Base-by-base conservation (phyloP, 1,140 invertebrate species). In the Philaenus spumarius region DNA sequence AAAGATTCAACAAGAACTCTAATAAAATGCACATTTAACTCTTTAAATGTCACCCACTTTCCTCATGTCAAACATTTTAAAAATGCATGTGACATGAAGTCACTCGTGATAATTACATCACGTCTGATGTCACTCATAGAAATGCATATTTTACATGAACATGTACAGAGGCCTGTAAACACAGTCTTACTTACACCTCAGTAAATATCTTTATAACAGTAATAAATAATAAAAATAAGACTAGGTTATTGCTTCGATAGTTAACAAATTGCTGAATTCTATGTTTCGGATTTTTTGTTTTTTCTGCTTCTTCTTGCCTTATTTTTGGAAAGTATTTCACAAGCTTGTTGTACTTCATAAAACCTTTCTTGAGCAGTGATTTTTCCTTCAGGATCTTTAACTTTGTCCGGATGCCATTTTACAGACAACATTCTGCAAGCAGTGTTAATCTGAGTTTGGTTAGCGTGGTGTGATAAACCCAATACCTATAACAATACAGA, bases 341-440 rank as follows among this genome's bases (percentile, higher is more conserved):
- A 97, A 0, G 94, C 93, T 71, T 92, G 82, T 68, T 96, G 91
- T 60, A 97, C 91, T 68, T 96, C 89, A 76, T 96, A 90, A 67
- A 97, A 97, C 55, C 80, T 85, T 65, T 93, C 85, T 68, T 95
- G 87, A 1, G 90, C 92, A 5, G 73, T 75, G 11, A 74, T 71
- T 58, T 83, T 78, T 0, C 75, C 72, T 1, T 73, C 71, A 1
- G 80, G 77, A 63, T 90, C 86, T 69, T 89, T 89, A 2, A 87
- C 83, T 73, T 93, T 94, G 67, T 98, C 95, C 0, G 95, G 95
- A 77, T 98, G 95, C 73, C 86, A 85, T 71, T 93, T 84, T n/a
- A 86, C 82, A 0, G 90, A 93, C 0, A 97, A 73, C 30, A 80
- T 77, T 46, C 90, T 73, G 83, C 92, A 97, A 53, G 77, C 82